These are phyloP conservation scores for Eidolon helvum DNA, from an alignment of 2,113 vertebrate genomes.

Conservation along the genomic window DNA sequence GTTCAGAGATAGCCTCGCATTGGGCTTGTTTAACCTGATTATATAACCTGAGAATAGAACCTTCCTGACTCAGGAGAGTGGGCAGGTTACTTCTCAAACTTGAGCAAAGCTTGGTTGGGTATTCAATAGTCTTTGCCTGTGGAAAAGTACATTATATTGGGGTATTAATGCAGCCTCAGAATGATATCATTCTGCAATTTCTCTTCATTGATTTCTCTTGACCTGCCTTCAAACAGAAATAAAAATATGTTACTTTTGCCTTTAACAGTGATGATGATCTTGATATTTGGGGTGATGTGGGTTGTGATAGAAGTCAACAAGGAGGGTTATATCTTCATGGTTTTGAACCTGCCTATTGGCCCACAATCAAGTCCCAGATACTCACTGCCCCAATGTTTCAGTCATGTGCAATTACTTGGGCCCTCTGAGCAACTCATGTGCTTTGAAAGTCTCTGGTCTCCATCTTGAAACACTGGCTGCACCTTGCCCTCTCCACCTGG, in stretches of 20 bases:
- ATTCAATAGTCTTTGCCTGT: neutral
- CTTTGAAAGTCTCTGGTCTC: neutral
- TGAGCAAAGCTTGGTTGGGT: neutral
- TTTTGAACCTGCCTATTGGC: neutral
- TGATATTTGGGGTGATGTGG: neutral
- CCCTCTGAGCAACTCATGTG: neutral
- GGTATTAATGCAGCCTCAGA: neutral
- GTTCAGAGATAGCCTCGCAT: neutral
- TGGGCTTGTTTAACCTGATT: neutral
- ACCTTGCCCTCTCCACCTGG: neutral
- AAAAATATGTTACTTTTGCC: neutral
- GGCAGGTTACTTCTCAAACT: rapidly evolving
- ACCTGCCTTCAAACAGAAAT: neutral
- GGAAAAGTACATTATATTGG: rapidly evolving
- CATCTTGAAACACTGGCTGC: neutral
- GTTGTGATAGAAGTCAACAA: neutral
- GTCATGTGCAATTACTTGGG: neutral
- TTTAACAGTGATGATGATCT: neutral
- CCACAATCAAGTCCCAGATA: neutral
- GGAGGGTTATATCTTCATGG: neutral
- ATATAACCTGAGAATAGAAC: neutral
- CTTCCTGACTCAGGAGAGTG: neutral
- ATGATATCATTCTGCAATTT: neutral
- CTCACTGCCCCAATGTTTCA: neutral
- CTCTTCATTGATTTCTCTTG: neutral